A percentile compares a stretch with the other conserved stretches of the same genome.
These are phyloP conservation scores for Nysson spinosus DNA, from an alignment of 2,888 invertebrate species.

Conservation along the genomic window DNA sequence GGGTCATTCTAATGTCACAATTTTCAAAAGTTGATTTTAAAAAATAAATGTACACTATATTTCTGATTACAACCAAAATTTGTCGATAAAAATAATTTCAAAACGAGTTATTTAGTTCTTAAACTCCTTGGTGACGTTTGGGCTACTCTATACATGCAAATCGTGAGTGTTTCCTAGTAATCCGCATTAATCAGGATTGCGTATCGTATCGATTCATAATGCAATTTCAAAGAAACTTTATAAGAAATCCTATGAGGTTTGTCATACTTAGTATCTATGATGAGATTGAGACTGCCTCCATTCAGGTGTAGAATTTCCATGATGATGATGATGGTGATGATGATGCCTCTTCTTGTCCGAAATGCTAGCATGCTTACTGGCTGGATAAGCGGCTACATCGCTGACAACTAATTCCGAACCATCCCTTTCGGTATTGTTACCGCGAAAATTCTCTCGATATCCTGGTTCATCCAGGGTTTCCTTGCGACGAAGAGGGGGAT, in stretches of 20 bases:
- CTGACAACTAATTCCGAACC: slow-evolving; percentile 88
- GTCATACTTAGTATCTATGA: slow-evolving; percentile 77
- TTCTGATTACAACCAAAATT: too few species aligned
- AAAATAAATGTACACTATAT: too few species aligned
- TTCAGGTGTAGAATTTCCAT: slow-evolving; percentile 79
- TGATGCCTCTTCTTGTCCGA: slow-evolving; percentile 84
- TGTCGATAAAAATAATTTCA: too few species aligned
- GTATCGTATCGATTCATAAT: slow-evolving; percentile 12
- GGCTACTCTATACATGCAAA: too few species aligned
- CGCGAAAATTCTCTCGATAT: slow-evolving; percentile 75
- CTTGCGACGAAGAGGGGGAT: slow-evolving; percentile 82
- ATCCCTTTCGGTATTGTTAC: slow-evolving; percentile 78
- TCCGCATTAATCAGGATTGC: neutral
- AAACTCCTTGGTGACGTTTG: too few species aligned
- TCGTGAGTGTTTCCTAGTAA: neutral
- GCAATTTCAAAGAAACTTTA: slow-evolving; percentile 8
- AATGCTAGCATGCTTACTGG: slow-evolving; percentile 77
- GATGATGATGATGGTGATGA: slow-evolving; percentile 85
- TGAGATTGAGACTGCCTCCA: slow-evolving; percentile 80
- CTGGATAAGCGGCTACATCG: slow-evolving; percentile 78
- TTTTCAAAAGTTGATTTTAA: too few species aligned
- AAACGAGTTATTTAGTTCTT: too few species aligned
- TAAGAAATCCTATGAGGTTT: slow-evolving; percentile 1
- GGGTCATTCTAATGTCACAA: too few species aligned
- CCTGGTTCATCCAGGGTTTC: slow-evolving; percentile 85